Conservation (phyloP, 2,888 invertebrate genomes). For the Stenodema calcarata region DNA sequence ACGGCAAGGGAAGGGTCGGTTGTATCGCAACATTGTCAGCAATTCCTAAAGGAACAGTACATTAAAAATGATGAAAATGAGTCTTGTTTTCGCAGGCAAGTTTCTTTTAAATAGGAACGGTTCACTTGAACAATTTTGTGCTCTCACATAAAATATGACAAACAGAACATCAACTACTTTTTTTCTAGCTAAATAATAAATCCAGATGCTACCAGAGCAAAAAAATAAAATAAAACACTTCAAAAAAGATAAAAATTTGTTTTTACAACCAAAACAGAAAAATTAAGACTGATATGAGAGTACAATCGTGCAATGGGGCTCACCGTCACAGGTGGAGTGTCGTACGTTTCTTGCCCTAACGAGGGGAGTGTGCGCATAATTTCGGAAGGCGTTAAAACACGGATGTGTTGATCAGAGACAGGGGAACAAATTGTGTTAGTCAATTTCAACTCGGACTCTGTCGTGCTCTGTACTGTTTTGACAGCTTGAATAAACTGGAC, state of each 20-base stretch:
- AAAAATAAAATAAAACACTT: slow-evolving; percentile 44
- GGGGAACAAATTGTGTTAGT: slow-evolving; percentile 57
- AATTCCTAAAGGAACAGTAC: slow-evolving; percentile 21
- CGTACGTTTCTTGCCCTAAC: slow-evolving; percentile 73
- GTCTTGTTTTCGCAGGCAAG: slow-evolving; percentile 24
- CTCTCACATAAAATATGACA: slow-evolving; percentile 44
- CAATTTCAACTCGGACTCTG: slow-evolving; percentile 48
- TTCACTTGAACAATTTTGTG: slow-evolving; percentile 33
- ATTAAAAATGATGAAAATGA: background rate
- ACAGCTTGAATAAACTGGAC: slow-evolving; percentile 55
- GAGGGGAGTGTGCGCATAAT: slow-evolving; percentile 90
- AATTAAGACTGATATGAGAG: slow-evolving; percentile 51
- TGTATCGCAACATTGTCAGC: slow-evolving; percentile 31
- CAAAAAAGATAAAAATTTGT: slow-evolving; percentile 34
- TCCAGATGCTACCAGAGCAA: slow-evolving; percentile 48
- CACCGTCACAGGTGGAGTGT: slow-evolving; percentile 63
- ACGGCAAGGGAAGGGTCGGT: slow-evolving; percentile 25
- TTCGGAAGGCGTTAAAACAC: slow-evolving; percentile 87
- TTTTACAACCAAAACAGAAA: slow-evolving; percentile 54
- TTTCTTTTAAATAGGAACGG: background rate
- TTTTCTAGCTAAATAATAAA: slow-evolving; percentile 45
- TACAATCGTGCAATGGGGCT: slow-evolving; percentile 59
- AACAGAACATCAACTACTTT: slow-evolving; percentile 44
- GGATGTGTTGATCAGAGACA: slow-evolving; percentile 79
- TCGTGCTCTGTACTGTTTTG: slow-evolving; percentile 53